These are phyloP conservation scores for Campoletis sonorensis DNA, from an alignment of 1,140 invertebrate genomes.

Conservation along the genomic window DNA sequence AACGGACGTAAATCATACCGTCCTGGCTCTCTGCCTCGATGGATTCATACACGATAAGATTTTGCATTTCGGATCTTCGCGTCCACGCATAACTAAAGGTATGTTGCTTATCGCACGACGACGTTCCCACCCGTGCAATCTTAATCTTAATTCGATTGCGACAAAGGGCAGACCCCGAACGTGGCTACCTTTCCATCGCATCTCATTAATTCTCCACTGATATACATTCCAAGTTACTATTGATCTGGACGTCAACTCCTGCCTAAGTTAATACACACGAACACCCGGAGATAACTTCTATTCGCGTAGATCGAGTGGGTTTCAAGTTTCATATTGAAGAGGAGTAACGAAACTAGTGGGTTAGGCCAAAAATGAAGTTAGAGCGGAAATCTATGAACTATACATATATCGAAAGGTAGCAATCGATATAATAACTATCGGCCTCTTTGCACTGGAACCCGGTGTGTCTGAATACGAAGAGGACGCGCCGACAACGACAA, in stretches of 20 bases:
- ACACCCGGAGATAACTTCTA: neutral
- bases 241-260: neutral
- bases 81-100: neutral
- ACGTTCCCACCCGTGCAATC: neutral
- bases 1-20: constrained; percentile 21
- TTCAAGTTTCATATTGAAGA: constrained; percentile 70
- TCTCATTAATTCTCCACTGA: neutral
- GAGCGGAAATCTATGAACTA: constrained; percentile 59
- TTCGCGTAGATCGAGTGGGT: constrained; percentile 56
- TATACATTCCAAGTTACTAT: neutral
- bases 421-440: constrained; percentile 75
- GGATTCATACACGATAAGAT: neutral
- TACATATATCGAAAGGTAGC: constrained; percentile 52
- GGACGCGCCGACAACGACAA: constrained; percentile 26
- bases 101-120: neutral
- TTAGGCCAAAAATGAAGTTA: constrained; percentile 68
- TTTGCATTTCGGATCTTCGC: neutral
- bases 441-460: constrained; percentile 66
- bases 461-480: constrained; percentile 57
- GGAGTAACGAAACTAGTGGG: constrained; percentile 68
- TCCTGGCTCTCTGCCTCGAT: neutral
- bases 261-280: constrained; percentile 45
- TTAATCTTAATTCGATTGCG: constrained; percentile 23
- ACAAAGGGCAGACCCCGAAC: neutral
- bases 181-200: neutral